phyloP scores from a whole-genome alignment of 2,797 vertebrate species.

The Gallinago stenura region DNA sequence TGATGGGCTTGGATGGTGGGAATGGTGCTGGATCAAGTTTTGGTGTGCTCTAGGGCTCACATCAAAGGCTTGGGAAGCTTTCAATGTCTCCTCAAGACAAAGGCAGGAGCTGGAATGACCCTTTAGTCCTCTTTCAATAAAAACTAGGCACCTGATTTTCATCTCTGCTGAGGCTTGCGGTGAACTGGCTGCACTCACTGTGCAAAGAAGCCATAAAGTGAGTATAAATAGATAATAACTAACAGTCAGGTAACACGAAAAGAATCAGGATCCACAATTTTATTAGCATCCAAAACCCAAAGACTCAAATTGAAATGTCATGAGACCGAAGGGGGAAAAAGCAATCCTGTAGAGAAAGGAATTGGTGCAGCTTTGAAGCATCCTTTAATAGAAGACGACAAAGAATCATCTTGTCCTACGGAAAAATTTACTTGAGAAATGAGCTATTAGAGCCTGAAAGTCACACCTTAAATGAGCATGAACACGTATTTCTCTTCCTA shows the following conservation, averaged over 20 bases:
- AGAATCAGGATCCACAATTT: background rate
- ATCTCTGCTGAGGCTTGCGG: background rate
- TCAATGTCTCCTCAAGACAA: background rate
- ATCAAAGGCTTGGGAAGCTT: background rate
- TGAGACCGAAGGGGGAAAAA: background rate
- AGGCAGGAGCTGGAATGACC: background rate
- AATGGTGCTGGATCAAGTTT: background rate
- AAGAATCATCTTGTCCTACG: background rate
- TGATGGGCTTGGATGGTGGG: accelerated
- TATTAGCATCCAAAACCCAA: background rate
- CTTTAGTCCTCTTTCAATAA: background rate
- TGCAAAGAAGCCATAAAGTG: background rate
- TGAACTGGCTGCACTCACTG: background rate
- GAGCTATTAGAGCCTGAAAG: background rate
- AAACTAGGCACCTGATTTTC: background rate
- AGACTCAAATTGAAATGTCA: background rate
- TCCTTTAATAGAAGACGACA: background rate
- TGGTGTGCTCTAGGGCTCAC: background rate
- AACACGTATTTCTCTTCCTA: background rate
- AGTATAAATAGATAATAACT: background rate
- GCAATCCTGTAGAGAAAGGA: background rate
- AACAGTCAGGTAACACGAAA: background rate
- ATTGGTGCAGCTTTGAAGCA: background rate
- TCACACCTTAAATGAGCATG: background rate
- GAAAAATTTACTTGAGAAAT: background rate